A percentile compares a stretch with the other conserved stretches of the same genome.
phyloP scores from a whole-genome alignment of 2,797 vertebrate species.

The Tinamus major region DNA sequence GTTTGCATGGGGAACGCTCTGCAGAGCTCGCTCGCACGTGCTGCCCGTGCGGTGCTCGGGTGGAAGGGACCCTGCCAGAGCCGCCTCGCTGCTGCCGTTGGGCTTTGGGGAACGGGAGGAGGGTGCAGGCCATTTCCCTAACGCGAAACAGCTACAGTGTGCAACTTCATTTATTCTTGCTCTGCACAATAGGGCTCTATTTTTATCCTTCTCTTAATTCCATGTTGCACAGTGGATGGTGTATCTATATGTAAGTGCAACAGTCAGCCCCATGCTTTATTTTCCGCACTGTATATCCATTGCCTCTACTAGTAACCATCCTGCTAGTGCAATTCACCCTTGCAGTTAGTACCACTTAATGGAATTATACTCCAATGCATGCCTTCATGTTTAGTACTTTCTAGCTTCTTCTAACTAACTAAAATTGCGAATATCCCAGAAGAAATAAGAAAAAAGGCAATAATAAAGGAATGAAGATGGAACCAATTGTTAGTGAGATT shows the following conservation, averaged over 20 bases:
- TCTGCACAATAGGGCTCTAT: neutral
- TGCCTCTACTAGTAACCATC: neutral
- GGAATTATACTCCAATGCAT: neutral
- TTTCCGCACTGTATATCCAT: neutral
- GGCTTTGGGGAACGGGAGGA: neutral
- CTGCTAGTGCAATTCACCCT: neutral
- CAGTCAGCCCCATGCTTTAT: neutral
- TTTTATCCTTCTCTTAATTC: slow-evolving; percentile 14
- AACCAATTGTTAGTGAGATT: neutral
- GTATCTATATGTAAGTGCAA: neutral
- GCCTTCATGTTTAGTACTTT: neutral
- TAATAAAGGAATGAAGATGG: neutral
- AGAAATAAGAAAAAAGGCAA: neutral
- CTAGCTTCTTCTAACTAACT: neutral
- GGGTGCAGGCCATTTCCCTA: neutral
- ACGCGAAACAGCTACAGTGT: neutral
- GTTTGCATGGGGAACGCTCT: neutral
- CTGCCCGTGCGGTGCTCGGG: accelerated
- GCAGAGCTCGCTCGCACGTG: accelerated
- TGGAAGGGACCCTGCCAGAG: neutral
- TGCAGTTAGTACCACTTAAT: neutral
- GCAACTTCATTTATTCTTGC: neutral
- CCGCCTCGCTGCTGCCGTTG: neutral
- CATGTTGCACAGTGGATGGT: neutral
- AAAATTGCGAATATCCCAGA: neutral